A percentile compares a stretch with the other conserved stretches of the same genome.
Evolutionary conservation across 2,888 invertebrate genomes (phyloP).

Genomic region (Microplitis deprimator): DNA sequence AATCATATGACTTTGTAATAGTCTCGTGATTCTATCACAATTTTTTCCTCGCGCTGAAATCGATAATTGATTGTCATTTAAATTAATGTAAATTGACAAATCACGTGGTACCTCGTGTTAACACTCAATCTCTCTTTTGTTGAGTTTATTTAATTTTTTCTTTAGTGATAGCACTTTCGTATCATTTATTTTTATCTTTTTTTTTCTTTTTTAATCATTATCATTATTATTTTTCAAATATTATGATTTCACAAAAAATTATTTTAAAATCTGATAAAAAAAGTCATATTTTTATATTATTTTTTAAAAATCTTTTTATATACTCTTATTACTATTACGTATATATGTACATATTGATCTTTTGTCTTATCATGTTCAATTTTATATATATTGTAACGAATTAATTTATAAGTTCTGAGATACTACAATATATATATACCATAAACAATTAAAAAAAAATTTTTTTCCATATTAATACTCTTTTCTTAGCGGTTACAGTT

Average conservation of each 20-base stretch:
- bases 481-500: background rate
- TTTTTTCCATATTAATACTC: too few relatives aligned
- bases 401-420: too few relatives aligned
- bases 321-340: too few relatives aligned
- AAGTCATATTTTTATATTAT: background rate
- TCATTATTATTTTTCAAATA: background rate
- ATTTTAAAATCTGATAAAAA: constrained; percentile 18
- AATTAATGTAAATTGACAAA: constrained; percentile 46
- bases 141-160: constrained; percentile 23
- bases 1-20: constrained; percentile 26
- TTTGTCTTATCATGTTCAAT: background rate
- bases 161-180: constrained; percentile 30
- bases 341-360: background rate
- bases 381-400: background rate
- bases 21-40: constrained; percentile 32
- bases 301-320: background rate
- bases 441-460: too few relatives aligned
- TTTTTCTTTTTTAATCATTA: background rate
- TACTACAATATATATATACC: too few relatives aligned
- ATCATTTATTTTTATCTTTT: constrained; percentile 10
- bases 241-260: constrained; percentile 17
- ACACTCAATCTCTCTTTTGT: constrained; percentile 8
- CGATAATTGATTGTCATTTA: constrained; percentile 54
- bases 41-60: constrained; percentile 43
- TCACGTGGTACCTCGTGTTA: constrained; percentile 49